A percentile compares a stretch with the other conserved stretches of the same genome.
phyloP scores from a whole-genome alignment of 2,797 vertebrate genomes.

The Taenioides sp. region DNA sequence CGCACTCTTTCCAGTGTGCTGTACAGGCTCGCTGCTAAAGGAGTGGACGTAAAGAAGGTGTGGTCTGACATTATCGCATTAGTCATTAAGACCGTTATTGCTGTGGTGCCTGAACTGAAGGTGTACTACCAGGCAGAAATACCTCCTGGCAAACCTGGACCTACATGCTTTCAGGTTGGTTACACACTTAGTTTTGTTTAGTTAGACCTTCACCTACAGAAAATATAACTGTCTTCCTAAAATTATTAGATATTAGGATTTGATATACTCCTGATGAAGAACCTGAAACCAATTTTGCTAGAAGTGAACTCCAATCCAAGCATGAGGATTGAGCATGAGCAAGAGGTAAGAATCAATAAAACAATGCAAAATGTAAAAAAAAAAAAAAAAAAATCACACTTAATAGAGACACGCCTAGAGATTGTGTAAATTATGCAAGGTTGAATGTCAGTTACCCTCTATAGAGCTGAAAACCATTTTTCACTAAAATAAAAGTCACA shows the following conservation, averaged over 20 bases:
- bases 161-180: conserved; percentile 94
- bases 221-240: neutral
- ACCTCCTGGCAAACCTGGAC: conserved; percentile 90
- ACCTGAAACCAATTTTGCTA: conserved; percentile 91
- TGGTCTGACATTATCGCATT: conserved; percentile 97
- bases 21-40: conserved; percentile 85
- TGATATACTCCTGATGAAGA: conserved; percentile 97
- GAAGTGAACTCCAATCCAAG: conserved; percentile 98
- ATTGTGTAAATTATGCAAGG: too few relatives aligned
- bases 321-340: conserved; percentile 96
- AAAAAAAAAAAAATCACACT: neutral
- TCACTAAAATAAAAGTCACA: too few relatives aligned
- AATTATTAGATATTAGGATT: conserved; percentile 91
- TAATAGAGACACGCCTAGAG: too few relatives aligned
- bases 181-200: neutral
- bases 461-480: too few relatives aligned
- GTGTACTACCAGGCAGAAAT: conserved; percentile 94
- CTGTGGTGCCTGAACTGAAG: conserved; percentile 91
- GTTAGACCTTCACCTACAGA: neutral
- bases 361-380: neutral
- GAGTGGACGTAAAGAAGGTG: conserved; percentile 91
- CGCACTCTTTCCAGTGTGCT: conserved; percentile 94
- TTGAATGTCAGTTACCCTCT: too few relatives aligned
- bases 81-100: conserved; percentile 95
- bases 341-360: conserved; percentile 79